Evolutionary conservation across 2,888 invertebrate genomes (phyloP), one percentile per base, ranked within the genome.

Genomic region (Teleogryllus oceanicus): DNA sequence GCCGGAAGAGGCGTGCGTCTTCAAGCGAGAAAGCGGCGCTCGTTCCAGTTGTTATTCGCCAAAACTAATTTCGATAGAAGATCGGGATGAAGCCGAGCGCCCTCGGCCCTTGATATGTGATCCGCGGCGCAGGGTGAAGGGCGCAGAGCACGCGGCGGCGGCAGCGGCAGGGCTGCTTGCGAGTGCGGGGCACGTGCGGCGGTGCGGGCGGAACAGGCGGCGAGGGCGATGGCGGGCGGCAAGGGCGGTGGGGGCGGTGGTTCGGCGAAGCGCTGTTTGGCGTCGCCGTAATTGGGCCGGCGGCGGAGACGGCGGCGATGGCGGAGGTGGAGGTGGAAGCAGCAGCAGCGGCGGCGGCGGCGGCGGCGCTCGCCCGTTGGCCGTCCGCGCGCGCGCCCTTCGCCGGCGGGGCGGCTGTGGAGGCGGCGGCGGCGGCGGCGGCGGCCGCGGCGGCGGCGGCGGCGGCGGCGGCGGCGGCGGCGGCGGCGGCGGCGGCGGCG

Each of bases 31-130:
- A 37, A 37, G 37, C 37, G 37, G 37, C 37, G 37, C 37, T 37
- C 37, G 37, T 37, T 37, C 37, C 37, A 37, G 37, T 37, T 37
- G 37, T 37, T 37, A 37, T 37, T 37, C 37, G 37, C 37, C n/a
- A 62, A 62, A 62, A 62, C 62, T 62, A 62, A 62, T 62, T 62
- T 62, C 62, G n/a, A 13, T n/a, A n/a, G 13, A 13, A n/a, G 62
- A 62, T 62, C n/a, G 62, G 37, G 62, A 62, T 62, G 62, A 13
- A n/a, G 62, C 62, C 62, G 16, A 18, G 13, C 62, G 13, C 62
- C 62, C 62, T 62, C 62, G n/a, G 62, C n/a, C 62, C 62, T 62
- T 62, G 62, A 62, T 62, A 62, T 62, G 62, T 62, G 62, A 62
- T 62, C 62, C 62, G 62, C 62, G 37, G 37, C 37, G 37, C 37